phyloP scores from a whole-genome alignment of 1,140 invertebrate genomes.

The Meloidogyne hapla region DNA sequence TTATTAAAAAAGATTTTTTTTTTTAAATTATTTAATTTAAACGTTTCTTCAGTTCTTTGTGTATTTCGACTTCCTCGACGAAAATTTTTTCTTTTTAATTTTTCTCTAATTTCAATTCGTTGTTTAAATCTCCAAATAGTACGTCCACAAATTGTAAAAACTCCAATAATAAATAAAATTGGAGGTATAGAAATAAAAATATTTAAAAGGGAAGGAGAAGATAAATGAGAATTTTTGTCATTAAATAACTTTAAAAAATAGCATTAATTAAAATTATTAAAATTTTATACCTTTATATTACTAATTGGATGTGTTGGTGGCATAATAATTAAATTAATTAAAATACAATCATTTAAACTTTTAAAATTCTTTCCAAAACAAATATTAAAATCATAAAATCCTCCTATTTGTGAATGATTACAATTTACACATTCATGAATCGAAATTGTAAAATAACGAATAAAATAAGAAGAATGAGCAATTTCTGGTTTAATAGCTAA shows the following conservation, averaged over 20 bases:
- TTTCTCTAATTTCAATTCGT: conserved; percentile 24
- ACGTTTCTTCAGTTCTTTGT: conserved; percentile 48
- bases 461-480: conserved; percentile 48
- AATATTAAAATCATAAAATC: conserved; percentile 25
- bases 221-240: not conserved
- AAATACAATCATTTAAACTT: not conserved
- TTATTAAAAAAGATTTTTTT: not conserved
- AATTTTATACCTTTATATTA: not conserved
- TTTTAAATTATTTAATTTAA: not conserved
- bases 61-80: conserved; percentile 44
- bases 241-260: not conserved
- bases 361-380: conserved; percentile 14
- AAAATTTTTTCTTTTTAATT: conserved; percentile 30
- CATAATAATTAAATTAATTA: conserved; percentile 4
- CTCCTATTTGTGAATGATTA: conserved; percentile 22
- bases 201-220: not conserved
- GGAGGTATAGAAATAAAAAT: conserved; percentile 14
- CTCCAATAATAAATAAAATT: conserved; percentile 27
- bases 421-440: conserved; percentile 42
- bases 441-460: conserved; percentile 47
- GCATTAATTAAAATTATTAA: not conserved
- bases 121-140: not conserved
- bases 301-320: not conserved
- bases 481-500: conserved; percentile 37
- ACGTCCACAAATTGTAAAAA: conserved; percentile 21